phyloP scores from a whole-genome alignment of 64 coral and sea anemone genomes.

The Anthopleura sola region DNA sequence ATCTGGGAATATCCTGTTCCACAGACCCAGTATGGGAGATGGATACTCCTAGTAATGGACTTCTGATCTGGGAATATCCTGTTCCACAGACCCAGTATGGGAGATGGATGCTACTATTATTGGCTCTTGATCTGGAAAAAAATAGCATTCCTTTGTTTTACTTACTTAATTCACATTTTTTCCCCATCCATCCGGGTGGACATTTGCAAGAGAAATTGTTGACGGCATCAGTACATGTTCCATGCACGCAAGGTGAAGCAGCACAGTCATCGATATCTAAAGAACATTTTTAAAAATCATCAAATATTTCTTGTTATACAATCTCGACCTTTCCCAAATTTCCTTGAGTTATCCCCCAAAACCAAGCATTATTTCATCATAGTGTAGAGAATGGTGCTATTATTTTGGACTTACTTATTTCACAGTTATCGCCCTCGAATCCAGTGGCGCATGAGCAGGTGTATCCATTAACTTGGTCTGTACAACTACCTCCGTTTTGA shows the following conservation, averaged over 20 bases:
- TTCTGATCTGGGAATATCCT: not conserved
- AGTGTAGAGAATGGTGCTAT: too few species aligned
- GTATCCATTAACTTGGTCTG: constrained; percentile 33
- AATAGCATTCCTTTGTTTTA: not conserved
- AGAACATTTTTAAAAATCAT: not conserved
- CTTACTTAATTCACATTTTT: constrained; percentile 21
- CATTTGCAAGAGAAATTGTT: not conserved
- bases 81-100: not conserved
- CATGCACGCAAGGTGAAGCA: not conserved
- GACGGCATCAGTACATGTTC: not conserved
- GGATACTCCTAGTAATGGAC: not conserved
- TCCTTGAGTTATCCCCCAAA: too few species aligned
- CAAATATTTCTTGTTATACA: not conserved
- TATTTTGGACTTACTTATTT: constrained; percentile 2
- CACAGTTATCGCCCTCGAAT: constrained; percentile 66
- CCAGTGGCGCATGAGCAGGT: constrained; percentile 56
- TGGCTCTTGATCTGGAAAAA: not conserved
- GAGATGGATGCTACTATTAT: not conserved
- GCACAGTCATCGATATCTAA: constrained; percentile 6
- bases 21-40: too few species aligned
- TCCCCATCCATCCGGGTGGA: not conserved
- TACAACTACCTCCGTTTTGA: constrained; percentile 58
- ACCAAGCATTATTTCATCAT: too few species aligned
- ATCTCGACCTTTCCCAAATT: too few species aligned
- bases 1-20: too few species aligned